Evolutionary conservation across 2,113 vertebrate species (phyloP).

Genomic region (Hystrix cristata): DNA sequence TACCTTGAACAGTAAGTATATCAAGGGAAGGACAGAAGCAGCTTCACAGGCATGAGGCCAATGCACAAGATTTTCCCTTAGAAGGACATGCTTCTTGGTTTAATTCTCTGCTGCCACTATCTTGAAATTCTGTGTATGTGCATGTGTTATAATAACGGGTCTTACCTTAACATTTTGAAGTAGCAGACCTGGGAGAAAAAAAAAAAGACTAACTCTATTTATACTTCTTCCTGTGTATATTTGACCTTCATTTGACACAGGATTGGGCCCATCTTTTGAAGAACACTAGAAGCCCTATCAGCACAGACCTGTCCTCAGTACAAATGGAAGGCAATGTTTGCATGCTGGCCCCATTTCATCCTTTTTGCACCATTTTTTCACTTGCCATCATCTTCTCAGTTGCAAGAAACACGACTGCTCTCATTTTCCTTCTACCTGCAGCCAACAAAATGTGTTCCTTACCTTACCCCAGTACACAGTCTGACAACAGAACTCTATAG

Average conservation of each 20-base stretch:
- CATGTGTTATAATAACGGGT: not conserved
- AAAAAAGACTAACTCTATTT: not conserved
- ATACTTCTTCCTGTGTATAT: not conserved
- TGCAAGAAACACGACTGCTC: not conserved
- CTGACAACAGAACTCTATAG: not conserved
- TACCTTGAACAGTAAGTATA: not conserved
- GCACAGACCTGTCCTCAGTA: not conserved
- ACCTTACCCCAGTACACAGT: not conserved
- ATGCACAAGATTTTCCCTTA: rapidly evolving
- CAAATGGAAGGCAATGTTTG: not conserved
- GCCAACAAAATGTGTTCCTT: not conserved
- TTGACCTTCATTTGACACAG: not conserved
- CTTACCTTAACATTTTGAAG: not conserved
- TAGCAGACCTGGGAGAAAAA: not conserved
- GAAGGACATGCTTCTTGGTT: not conserved
- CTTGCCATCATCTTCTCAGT: not conserved
- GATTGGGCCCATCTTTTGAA: not conserved
- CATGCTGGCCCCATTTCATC: not conserved
- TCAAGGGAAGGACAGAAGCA: not conserved
- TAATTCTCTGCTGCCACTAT: not conserved
- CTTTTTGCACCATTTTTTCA: not conserved
- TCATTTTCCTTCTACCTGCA: not conserved
- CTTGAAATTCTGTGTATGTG: not conserved
- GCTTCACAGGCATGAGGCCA: not conserved
- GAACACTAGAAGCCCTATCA: not conserved